Base-by-base conservation (phyloP, 2,113 vertebrate species). In the Zosterops pallidus region DNA sequence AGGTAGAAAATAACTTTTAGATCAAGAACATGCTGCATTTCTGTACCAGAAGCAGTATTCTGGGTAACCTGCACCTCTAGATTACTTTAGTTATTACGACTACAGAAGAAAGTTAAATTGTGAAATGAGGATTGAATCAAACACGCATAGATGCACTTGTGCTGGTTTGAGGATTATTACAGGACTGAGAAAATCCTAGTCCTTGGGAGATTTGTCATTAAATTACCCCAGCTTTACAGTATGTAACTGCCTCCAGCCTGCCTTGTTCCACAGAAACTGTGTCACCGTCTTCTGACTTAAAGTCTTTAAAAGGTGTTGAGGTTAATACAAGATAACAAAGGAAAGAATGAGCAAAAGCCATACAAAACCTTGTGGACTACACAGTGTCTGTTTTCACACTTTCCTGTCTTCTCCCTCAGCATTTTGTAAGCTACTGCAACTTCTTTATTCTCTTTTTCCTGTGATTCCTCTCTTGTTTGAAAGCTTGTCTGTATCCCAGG, bases 71-170 rank as follows among this genome's bases (percentile, higher is more conserved):
- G 7, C 46, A 39, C 56, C 37, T 78, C 55, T 44, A 33, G 74
- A 52, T 78, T 65, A 11, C 29, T 82, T 52, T 42, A 67, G 46
- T 52, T 74, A 62, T 29, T 33, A 28, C 20, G 24, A 49, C 28
- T n/a, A 46, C 1, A 3, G n/a, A 55, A 31, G 35, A 77, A 9
- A 0, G 0, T 57, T 19, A 63, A 28, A 53, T 18, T 52, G 24
- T 47, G 22, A 85, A 75, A 25, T 47, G 19, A 67, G 3, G 31
- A 44, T 21, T 72, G 39, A 91, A 47, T 46, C 59, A 72, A 77
- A 65, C 7, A 25, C 31, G 26, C 9, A 28, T 5, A 37, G 33
- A 23, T 9, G 18, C 16, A 8, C n/a, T 53, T 71, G 18, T 53
- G 33, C 20, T 77, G 18, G 5, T 46, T 70, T 76, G 29, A 29